Evolutionary conservation across 2,113 vertebrate genomes (phyloP), one percentile per base, ranked within the genome.

Genomic region (Lasiurus borealis): DNA sequence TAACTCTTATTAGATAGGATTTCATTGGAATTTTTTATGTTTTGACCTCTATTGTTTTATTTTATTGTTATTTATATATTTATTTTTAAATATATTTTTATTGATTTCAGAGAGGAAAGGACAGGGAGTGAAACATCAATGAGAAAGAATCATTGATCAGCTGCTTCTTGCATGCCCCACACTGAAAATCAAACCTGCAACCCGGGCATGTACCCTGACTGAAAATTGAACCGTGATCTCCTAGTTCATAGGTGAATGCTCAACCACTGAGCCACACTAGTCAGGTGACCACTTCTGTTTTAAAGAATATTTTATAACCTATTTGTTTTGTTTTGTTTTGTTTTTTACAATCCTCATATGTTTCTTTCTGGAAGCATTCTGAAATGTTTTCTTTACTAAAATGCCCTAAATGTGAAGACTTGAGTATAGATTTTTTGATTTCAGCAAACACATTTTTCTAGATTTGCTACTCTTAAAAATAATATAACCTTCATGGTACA

Each of bases 391-490:
- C 40, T 27, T n/a, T 73, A n/a, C 52, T 73, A 44, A 81, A 88
- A 52, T 88, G n/a, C 34, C n/a, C 68, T 52, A 73, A 21, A 52
- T 54, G 21, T 75, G 27, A 81, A 29, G 29, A 88, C 15, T 44
- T 82, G 15, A 66, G 16, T 44, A 14, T 44, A 88, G 14, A 52
- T 66, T 75, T 82, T 80, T 82, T 8, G 44, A 71, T 88, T 75
- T 83, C 27, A 54, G 18, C 18, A 50, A 68, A 29, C 21, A 77
- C 44, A 54, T 68, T 50, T 92, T 92, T 44, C 27, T 68, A 31
- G 75, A 68, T 54, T n/a, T 52, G 34, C 54, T 62, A 77, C 72
- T 77, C 34, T 91, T 40, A 64, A 86, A 57, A 91, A 94, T 36
- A 59, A 77, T 54, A 27, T 75, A 91, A 57, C 9, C 12, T 50